Base-by-base conservation (phyloP, 2,113 vertebrate species). In the Microtus richardsoni region DNA sequence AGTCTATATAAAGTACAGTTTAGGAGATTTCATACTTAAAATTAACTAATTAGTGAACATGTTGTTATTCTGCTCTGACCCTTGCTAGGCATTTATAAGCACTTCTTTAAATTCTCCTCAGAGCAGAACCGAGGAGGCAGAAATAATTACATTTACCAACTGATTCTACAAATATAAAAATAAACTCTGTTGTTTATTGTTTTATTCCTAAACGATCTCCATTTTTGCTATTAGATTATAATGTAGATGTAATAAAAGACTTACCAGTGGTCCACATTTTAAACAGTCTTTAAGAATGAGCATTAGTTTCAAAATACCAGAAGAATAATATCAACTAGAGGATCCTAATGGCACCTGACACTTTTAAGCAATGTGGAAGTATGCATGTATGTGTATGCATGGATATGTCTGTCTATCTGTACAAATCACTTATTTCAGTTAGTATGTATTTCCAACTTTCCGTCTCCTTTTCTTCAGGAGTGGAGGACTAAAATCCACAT, bases 301-400 rank as follows among this genome's bases (percentile, higher is more conserved):
- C 21, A 89, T 60, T 94, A 93, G 62, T 90, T 88, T 94, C 66
- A 95, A 94, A 94, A 89, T 86, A 94, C 60, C 19, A 88, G 24
- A 96, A 68, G 7, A 97, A 73, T 7, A 89, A 2, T 77, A 94
- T 68, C 47, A 73, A 54, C 36, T 88, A 93, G 49, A 71, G 26
- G 33, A 9, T 75, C 58, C 71, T 75, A 92, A 93, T 82, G 16
- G 87, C 54, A 75, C 83, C 58, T 89, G 74, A 19, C 39, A 94
- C 66, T 62, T 68, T 95, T 77, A 86, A 74, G 21, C 62, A 80
- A 89, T 26, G 75, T 89, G 89, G 89, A 92, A 33, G 24, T 47
- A 91, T 12, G 6, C 17, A 16, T 44, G 1, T 36, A 3, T 91
- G 4, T 60, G 9, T 77, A 7, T 64, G 8, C 16, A 39, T 62